Evolutionary conservation across 2,113 vertebrate species (phyloP).

Genomic region (Eudyptes chrysolophus): DNA sequence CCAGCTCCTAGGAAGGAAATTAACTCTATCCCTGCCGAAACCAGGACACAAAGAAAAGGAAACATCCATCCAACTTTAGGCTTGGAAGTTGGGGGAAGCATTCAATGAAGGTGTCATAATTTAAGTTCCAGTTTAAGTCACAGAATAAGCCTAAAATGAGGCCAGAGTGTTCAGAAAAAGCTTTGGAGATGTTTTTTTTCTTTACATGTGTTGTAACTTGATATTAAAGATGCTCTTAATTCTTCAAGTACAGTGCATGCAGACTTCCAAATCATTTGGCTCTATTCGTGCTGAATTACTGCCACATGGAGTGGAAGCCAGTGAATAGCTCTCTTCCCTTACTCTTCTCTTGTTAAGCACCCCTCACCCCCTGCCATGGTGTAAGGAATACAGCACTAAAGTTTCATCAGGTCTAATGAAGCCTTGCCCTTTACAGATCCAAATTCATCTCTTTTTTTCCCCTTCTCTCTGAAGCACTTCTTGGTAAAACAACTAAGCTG

Average conservation of each 20-base stretch:
- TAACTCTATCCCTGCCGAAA: too few relatives aligned
- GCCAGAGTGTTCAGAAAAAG: background rate
- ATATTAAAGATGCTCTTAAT: constrained; percentile 24
- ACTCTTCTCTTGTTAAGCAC: background rate
- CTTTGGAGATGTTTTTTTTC: background rate
- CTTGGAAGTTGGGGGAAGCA: background rate
- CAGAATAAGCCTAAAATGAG: background rate
- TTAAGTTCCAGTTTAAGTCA: background rate
- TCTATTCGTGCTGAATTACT: constrained; percentile 35
- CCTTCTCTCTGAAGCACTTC: background rate
- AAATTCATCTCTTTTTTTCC: background rate
- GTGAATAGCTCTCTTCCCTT: background rate
- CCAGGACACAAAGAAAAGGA: background rate
- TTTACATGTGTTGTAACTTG: constrained; percentile 7
- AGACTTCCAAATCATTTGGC: constrained; percentile 13
- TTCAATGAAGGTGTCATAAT: background rate
- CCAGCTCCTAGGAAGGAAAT: too few relatives aligned
- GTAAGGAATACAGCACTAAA: background rate
- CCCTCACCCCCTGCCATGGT: background rate
- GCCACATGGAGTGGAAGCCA: constrained; percentile 18
- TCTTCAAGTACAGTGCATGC: background rate
- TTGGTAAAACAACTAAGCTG: constrained; percentile 6
- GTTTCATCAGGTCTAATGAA: background rate
- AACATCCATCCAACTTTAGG: background rate
- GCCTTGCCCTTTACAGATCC: background rate